Conservation (phyloP, 2,113 vertebrate species). For the Pollimyrus isidori region DNA sequence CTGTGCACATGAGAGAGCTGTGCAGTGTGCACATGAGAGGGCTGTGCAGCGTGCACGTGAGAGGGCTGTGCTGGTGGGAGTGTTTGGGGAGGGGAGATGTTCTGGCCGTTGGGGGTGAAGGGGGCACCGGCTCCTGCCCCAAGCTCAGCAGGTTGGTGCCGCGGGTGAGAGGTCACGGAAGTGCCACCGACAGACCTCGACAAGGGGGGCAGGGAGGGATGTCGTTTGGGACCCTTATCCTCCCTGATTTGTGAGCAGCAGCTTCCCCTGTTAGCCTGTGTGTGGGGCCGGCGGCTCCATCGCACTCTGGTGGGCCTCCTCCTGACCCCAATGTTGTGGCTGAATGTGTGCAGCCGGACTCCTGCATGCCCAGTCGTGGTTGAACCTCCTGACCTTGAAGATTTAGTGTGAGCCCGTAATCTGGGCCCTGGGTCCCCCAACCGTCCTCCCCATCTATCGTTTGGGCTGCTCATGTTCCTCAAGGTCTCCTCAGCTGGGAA, state of each 20-base stretch:
- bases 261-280: not conserved
- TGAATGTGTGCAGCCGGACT: not conserved
- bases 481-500: not conserved
- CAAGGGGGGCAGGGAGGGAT: too few relatives aligned
- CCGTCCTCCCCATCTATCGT: not conserved
- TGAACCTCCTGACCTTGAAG: not conserved
- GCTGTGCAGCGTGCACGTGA: too few relatives aligned
- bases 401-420: not conserved
- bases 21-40: not conserved
- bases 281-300: not conserved
- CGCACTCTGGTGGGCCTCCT: not conserved
- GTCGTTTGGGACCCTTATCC: not conserved
- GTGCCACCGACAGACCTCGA: too few relatives aligned
- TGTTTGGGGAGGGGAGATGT: not conserved
- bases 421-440: not conserved
- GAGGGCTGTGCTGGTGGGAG: not conserved
- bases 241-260: not conserved
- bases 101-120: not conserved
- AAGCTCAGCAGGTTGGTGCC: constrained; percentile 57
- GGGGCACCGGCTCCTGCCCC: constrained; percentile 31
- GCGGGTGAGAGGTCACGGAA: not conserved
- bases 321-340: not conserved
- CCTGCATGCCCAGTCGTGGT: not conserved
- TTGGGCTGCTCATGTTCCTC: not conserved
- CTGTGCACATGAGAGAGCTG: not conserved